Conservation (phyloP, 2,797 vertebrate species). For the Phaenicophaeus curvirostris region DNA sequence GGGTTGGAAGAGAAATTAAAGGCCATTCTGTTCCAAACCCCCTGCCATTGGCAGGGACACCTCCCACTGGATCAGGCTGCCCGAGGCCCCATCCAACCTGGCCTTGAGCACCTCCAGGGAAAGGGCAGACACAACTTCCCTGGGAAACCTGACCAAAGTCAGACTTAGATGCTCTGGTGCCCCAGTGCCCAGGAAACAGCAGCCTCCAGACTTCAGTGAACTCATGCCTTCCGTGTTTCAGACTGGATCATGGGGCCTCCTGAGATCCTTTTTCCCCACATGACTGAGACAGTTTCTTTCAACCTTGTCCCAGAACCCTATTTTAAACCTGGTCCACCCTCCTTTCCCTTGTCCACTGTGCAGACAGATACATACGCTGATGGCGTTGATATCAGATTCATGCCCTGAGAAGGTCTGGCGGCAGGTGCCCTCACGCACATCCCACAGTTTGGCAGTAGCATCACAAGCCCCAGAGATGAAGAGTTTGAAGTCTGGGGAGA, state of each 20-base stretch:
- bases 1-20: too few species aligned
- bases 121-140: too few species aligned
- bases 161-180: not conserved
- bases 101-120: too few species aligned
- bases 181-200: not conserved
- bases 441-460: constrained; percentile 96
- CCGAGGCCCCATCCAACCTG: too few species aligned
- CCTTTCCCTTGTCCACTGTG: rapidly evolving
- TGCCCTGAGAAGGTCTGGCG: constrained; percentile 95
- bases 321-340: not conserved
- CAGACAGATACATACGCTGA: constrained; percentile 80
- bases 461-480: constrained; percentile 97
- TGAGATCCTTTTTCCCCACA: not conserved
- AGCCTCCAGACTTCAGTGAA: not conserved
- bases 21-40: too few species aligned
- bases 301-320: not conserved
- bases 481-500: constrained; percentile 93
- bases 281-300: not conserved
- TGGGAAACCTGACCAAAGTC: not conserved
- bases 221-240: not conserved
- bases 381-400: constrained; percentile 96
- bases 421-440: constrained; percentile 89
- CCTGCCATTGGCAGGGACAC: too few species aligned
- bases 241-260: not conserved
- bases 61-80: too few species aligned